These are phyloP conservation scores for Chymomyza procnemis DNA, from an alignment of 2,888 invertebrate species.

Conservation along the genomic window DNA sequence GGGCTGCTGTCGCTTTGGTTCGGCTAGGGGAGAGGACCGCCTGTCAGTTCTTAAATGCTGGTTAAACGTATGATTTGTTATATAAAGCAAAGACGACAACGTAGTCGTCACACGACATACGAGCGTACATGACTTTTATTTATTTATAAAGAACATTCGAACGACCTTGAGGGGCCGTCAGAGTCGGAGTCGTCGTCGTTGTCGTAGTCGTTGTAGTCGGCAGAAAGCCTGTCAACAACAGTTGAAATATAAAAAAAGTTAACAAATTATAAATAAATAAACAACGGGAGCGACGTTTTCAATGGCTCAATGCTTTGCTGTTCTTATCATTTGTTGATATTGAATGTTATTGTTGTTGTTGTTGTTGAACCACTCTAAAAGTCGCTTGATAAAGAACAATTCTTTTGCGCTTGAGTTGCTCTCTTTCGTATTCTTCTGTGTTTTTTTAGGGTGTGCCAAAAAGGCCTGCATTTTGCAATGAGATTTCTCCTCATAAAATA, in stretches of 20 bases:
- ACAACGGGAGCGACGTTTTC: background rate
- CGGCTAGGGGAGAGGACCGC: background rate
- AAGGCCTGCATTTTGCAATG: background rate
- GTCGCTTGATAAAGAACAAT: background rate
- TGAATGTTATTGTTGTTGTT: slow-evolving; percentile 36
- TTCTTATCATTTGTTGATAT: slow-evolving; percentile 60
- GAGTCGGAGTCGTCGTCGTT: slow-evolving; percentile 1
- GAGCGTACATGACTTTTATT: slow-evolving; percentile 25
- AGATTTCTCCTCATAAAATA: slow-evolving; percentile 33
- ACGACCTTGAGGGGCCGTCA: slow-evolving; percentile 52
- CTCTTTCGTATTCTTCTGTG: background rate
- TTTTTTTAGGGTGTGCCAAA: background rate
- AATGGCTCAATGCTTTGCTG: background rate
- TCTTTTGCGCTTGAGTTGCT: background rate
- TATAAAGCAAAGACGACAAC: slow-evolving; percentile 17
- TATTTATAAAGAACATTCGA: slow-evolving; percentile 34
- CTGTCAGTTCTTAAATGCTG: background rate
- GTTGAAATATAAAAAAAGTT: slow-evolving; percentile 22
- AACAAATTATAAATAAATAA: slow-evolving; percentile 47
- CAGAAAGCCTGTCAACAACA: slow-evolving; percentile 38
- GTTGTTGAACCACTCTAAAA: background rate
- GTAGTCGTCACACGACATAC: slow-evolving; percentile 1
- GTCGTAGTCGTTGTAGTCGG: slow-evolving; percentile 21
- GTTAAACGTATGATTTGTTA: slow-evolving; percentile 3
- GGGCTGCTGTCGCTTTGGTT: background rate